Conservation (phyloP, 2,888 invertebrate species). For the Nineta flava region DNA sequence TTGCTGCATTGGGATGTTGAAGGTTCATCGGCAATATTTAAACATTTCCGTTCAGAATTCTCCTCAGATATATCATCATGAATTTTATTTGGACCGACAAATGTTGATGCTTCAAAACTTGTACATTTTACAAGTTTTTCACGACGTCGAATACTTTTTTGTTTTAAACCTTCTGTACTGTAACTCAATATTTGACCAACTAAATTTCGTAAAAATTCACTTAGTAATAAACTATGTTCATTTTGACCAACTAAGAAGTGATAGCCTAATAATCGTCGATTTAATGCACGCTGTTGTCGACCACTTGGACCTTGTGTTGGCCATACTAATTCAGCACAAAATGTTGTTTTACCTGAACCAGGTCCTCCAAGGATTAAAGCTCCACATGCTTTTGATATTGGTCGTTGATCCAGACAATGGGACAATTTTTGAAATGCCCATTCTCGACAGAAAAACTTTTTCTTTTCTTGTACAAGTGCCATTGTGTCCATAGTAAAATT, state of each 20-base stretch:
- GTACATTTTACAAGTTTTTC: slow-evolving; percentile 16
- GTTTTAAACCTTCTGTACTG: slow-evolving; percentile 33
- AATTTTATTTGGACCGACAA: slow-evolving; percentile 29
- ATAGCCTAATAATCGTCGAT: slow-evolving; percentile 65
- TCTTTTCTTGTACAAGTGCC: slow-evolving; percentile 38
- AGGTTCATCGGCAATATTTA: not conserved
- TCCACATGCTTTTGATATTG: slow-evolving; percentile 72
- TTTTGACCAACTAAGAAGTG: slow-evolving; percentile 80
- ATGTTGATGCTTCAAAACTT: slow-evolving; percentile 31
- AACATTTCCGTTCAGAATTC: not conserved
- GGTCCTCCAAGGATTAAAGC: slow-evolving; percentile 81
- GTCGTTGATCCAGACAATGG: slow-evolving; percentile 78
- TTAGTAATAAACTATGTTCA: slow-evolving; percentile 68
- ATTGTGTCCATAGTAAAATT: not conserved
- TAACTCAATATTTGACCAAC: slow-evolving; percentile 73
- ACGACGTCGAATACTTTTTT: slow-evolving; percentile 24
- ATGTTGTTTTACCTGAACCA: slow-evolving; percentile 87
- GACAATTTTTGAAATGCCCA: slow-evolving; percentile 92
- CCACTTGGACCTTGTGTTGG: slow-evolving; percentile 51
- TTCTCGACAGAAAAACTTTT: slow-evolving; percentile 78
- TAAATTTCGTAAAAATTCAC: slow-evolving; percentile 69
- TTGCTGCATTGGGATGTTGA: not conserved
- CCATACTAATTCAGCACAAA: slow-evolving; percentile 64
- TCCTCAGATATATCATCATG: not conserved
- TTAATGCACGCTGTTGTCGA: slow-evolving; percentile 54